Conservation (phyloP, 2,113 vertebrate species). For the Steatornis caripensis region DNA sequence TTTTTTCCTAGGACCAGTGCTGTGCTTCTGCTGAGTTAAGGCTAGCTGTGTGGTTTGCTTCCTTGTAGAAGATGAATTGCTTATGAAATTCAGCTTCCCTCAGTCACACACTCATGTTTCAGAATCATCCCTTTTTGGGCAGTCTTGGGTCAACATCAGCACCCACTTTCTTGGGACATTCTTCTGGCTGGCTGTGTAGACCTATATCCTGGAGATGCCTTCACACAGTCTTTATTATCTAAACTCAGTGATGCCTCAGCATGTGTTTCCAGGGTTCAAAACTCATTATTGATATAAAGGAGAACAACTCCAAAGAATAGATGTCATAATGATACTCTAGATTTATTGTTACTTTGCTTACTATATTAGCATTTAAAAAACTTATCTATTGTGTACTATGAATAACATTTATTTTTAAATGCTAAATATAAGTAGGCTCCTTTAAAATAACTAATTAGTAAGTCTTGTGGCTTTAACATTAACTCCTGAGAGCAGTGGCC, state of each 20-base stretch:
- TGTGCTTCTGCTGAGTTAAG: background rate
- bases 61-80: background rate
- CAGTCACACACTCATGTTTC: background rate
- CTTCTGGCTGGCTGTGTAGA: background rate
- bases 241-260: background rate
- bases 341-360: background rate
- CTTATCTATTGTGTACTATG: background rate
- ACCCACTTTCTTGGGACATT: background rate
- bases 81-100: background rate
- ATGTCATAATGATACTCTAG: background rate
- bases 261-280: background rate
- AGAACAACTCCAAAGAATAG: background rate
- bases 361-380: background rate
- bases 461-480: background rate
- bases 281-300: background rate
- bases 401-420: background rate
- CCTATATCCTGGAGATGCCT: background rate
- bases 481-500: background rate
- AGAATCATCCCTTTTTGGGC: background rate
- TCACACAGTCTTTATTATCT: background rate
- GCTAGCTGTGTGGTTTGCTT: background rate
- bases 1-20: background rate
- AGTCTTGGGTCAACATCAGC: background rate
- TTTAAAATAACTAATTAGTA: background rate
- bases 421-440: background rate